Evolutionary conservation across 2,113 vertebrate genomes (phyloP).

Genomic region (Myotis davidii): DNA sequence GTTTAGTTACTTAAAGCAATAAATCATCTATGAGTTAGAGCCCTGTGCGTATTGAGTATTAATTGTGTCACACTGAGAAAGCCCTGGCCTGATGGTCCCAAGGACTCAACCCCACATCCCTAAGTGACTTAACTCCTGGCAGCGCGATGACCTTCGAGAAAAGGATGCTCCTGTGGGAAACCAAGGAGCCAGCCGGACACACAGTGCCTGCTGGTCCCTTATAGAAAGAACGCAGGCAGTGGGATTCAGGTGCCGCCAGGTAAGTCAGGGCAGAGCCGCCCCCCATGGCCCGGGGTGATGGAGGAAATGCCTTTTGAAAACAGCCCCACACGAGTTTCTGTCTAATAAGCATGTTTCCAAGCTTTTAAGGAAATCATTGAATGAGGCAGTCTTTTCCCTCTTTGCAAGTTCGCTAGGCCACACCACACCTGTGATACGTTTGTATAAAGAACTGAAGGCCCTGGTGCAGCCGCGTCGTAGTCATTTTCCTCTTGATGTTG

Average conservation of each 20-base stretch:
- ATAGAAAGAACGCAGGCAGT: not conserved
- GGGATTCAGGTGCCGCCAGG: not conserved
- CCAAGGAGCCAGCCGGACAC: not conserved
- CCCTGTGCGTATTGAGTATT: not conserved
- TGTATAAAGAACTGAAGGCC: constrained; percentile 47
- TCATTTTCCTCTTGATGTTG: constrained; percentile 54
- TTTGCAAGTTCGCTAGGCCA: constrained; percentile 68
- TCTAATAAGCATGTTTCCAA: not conserved
- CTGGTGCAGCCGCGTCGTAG: not conserved
- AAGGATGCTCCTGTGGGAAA: not conserved
- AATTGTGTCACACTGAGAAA: not conserved
- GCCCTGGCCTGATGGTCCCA: not conserved
- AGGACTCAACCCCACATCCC: not conserved
- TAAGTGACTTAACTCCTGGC: not conserved
- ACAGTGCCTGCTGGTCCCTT: not conserved
- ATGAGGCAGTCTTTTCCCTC: constrained; percentile 14
- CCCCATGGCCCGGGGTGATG: accelerated
- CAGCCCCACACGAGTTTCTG: not conserved
- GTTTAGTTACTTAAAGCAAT: constrained; percentile 80
- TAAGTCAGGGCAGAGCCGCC: not conserved
- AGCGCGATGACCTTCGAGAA: not conserved
- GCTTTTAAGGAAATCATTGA: not conserved
- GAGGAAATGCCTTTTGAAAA: not conserved
- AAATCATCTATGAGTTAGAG: constrained; percentile 49
- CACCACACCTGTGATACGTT: constrained; percentile 31